These are phyloP conservation scores for Porites australiensis DNA, from an alignment of 64 coral and sea anemone genomes.

Conservation along the genomic window DNA sequence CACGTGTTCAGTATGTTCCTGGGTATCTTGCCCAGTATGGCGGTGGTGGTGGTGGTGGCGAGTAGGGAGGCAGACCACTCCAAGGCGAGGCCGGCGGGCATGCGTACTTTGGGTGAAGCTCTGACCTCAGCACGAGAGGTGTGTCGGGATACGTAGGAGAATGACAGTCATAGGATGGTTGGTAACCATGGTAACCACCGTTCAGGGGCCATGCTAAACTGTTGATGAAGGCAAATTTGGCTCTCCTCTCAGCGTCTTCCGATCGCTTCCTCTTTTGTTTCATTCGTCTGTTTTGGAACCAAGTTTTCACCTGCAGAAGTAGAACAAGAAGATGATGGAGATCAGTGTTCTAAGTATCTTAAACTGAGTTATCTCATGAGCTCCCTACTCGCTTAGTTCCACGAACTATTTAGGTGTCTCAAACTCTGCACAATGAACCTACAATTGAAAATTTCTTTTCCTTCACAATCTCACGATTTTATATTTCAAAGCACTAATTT, in stretches of 20 bases:
- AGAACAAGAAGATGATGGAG: not conserved
- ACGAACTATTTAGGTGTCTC: too few species aligned
- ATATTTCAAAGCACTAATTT: too few species aligned
- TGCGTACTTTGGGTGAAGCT: constrained; percentile 18
- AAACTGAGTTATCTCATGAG: too few species aligned
- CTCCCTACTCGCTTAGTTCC: too few species aligned
- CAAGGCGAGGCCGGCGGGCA: constrained; percentile 11
- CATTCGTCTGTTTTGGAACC: constrained; percentile 97
- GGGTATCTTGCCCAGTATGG: constrained; percentile 52
- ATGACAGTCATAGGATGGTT: not conserved
- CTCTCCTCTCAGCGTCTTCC: constrained; percentile 69
- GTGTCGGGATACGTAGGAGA: constrained; percentile 9
- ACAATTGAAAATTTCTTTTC: too few species aligned
- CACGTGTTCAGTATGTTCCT: constrained; percentile 18
- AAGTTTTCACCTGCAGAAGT: constrained; percentile 62
- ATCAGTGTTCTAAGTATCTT: too few species aligned
- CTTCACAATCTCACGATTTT: too few species aligned
- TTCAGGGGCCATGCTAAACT: constrained; percentile 41
- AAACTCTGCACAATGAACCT: too few species aligned
- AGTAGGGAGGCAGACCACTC: constrained; percentile 15
- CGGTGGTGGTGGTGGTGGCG: not conserved
- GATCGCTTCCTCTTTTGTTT: constrained; percentile 82
- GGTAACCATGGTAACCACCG: constrained; percentile 46
- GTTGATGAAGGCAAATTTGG: constrained; percentile 78
- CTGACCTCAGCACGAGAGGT: constrained; percentile 19